Conservation (phyloP, 2,797 vertebrate species). For the Glyptemys insculpta region DNA sequence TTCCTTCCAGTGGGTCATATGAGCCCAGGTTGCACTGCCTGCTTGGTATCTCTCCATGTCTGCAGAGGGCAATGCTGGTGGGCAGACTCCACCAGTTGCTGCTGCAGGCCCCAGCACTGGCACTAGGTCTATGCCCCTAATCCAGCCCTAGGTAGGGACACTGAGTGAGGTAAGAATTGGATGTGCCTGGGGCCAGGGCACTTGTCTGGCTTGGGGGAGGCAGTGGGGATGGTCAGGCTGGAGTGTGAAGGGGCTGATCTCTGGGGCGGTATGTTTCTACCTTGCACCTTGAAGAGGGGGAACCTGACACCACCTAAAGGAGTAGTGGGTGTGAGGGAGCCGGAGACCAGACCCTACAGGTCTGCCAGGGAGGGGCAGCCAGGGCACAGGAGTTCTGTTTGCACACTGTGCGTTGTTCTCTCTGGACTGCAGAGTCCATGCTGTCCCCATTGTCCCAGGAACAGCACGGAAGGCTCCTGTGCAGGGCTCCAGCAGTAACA, state of each 20-base stretch:
- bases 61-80: not conserved
- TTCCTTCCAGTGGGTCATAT: not conserved
- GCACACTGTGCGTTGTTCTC: not conserved
- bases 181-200: not conserved
- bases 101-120: accelerated
- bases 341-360: not conserved
- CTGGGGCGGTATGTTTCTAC: not conserved
- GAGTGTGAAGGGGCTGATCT: not conserved
- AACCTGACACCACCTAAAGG: not conserved
- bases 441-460: not conserved
- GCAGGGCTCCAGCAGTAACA: not conserved
- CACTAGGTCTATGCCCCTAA: not conserved
- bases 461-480: not conserved
- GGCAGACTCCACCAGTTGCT: not conserved
- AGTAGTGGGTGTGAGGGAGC: not conserved
- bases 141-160: not conserved
- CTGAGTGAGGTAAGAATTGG: not conserved
- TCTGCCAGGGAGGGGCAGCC: not conserved
- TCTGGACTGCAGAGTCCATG: not conserved
- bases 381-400: not conserved
- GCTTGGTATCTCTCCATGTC: not conserved
- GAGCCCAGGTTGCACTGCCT: not conserved
- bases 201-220: not conserved
- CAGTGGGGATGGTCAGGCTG: not conserved
- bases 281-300: not conserved